Base-by-base conservation (phyloP, 2,888 invertebrate species). In the Idaea straminata region DNA sequence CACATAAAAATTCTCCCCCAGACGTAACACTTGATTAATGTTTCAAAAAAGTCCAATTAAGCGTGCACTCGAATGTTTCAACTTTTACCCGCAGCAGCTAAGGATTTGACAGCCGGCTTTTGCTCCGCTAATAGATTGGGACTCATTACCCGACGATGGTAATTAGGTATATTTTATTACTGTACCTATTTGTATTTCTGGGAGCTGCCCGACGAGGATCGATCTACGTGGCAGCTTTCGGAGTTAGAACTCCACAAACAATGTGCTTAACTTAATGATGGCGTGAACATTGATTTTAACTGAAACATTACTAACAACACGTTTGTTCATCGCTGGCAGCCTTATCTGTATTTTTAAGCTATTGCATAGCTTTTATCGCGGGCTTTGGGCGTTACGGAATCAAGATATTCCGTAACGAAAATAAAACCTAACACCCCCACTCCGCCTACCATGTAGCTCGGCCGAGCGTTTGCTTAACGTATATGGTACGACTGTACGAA, bases 41-140 rank as follows among this genome's bases (percentile, higher is more conserved):
- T 86, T 87, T 84, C 82, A 90, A 91, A 88, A 73, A 91, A 91
- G 83, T 85, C 90, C 91, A 89, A 91, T 92, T 92, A 91, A 89
- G 87, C 82, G 77, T 79, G 81, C 83, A 82, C 80, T 80, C 83
- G 81, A 84, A 84, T 83, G 81, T 85, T 87, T 86, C 82, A 85
- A 87, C 88, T 87, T 85, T 80, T 76, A 77, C 86, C 85, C 86
- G 85, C 72, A 74, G 71, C 72, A 70, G 63, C 61, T 59, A 65
- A 58, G 66, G 69, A 66, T 66, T 66, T 64, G 70, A 70, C 71
- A 69, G 73, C 69, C 72, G 66, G 66, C 70, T 69, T 69, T 69
- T 69, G 69, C 66, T 69, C 66, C 64, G 69, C 69, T 69, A 69
- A 69, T 69, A 69, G 69, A 72, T 72, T 74, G 72, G 64, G 65